These are phyloP conservation scores for Callorhinus ursinus DNA, from an alignment of 2,113 vertebrate genomes.

Conservation along the genomic window DNA sequence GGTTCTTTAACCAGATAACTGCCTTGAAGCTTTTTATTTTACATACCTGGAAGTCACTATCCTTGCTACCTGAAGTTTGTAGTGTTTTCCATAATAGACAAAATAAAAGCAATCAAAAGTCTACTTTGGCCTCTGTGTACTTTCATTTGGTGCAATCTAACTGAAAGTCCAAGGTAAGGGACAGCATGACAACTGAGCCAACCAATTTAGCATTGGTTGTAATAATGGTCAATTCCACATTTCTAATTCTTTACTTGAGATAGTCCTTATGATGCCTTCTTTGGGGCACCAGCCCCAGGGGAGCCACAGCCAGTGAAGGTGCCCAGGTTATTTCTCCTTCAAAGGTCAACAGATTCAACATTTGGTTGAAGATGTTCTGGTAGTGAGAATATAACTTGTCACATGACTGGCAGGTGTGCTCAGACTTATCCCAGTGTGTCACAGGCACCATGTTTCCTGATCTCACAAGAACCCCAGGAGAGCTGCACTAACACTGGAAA, in stretches of 20 bases:
- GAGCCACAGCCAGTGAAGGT: neutral
- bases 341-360: neutral
- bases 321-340: neutral
- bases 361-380: neutral
- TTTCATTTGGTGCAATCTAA: neutral
- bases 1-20: neutral
- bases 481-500: neutral
- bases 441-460: neutral
- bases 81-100: neutral
- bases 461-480: neutral
- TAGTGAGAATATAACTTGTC: neutral
- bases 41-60: neutral
- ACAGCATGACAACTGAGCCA: neutral
- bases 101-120: neutral
- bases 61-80: neutral
- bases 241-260: neutral
- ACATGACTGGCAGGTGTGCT: neutral
- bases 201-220: neutral
- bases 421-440: neutral
- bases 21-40: neutral
- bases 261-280: neutral
- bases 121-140: neutral
- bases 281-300: neutral
- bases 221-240: neutral
- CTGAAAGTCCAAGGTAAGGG: neutral